Percentiles rank a stretch among this genome's conserved stretches.
Conservation (phyloP, 1,140 invertebrate genomes). For the Panagrolaimus sp. region DNA sequence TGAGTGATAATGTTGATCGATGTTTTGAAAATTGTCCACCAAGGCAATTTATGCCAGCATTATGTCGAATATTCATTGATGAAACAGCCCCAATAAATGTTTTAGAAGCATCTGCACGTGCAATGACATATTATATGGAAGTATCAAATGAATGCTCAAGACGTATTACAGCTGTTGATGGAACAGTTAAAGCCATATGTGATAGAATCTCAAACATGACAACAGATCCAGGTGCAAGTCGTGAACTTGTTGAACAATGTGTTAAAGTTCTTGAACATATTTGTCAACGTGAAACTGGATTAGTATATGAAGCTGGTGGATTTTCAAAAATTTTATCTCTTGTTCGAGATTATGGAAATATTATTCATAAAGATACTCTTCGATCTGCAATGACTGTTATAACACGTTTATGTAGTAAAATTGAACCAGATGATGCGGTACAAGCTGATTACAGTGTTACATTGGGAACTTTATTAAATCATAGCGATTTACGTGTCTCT, state of each 20-base stretch:
- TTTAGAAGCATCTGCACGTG: constrained; percentile 91
- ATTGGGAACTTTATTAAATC: constrained; percentile 79
- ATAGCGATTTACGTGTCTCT: constrained; percentile 77
- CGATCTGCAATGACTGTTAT: constrained; percentile 92
- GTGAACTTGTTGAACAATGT: constrained; percentile 95
- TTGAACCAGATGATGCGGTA: constrained; percentile 85
- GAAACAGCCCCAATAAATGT: constrained; percentile 95
- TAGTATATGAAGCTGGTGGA: constrained; percentile 94
- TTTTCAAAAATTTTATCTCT: constrained; percentile 72
- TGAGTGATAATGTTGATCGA: constrained; percentile 98
- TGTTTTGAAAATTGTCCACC: constrained; percentile 99
- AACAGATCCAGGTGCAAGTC: constrained; percentile 76
- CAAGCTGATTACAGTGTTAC: constrained; percentile 83
- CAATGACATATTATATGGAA: constrained; percentile 96
- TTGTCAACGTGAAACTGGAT: constrained; percentile 89
- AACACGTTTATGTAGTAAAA: constrained; percentile 82
- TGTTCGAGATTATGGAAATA: constrained; percentile 28
- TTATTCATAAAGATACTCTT: constrained; percentile 67
- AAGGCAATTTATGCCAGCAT: constrained; percentile 89
- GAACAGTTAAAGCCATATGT: constrained; percentile 93
- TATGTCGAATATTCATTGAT: constrained; percentile 96
- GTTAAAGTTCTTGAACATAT: constrained; percentile 95
- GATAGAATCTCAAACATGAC: constrained; percentile 84
- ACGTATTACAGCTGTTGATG: constrained; percentile 92
- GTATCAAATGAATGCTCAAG: constrained; percentile 96